Conservation (phyloP, 2,888 invertebrate species). For the Girardia tigrina region DNA sequence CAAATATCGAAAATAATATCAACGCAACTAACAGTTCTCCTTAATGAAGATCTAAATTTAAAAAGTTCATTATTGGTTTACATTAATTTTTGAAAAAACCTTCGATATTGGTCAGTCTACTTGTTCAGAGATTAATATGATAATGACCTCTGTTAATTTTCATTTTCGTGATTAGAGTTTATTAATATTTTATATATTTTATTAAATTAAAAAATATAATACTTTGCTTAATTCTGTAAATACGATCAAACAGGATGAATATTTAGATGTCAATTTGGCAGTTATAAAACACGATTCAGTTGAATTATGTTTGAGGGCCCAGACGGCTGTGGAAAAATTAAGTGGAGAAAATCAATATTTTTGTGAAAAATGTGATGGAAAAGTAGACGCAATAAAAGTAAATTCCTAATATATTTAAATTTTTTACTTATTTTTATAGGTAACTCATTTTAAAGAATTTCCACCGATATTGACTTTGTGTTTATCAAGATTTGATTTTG, state of each 20-base stretch:
- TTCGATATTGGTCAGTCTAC: too few species aligned
- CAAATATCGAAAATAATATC: too few species aligned
- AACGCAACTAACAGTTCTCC: too few species aligned
- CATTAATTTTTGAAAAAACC: too few species aligned
- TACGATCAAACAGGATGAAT: slow-evolving; percentile 48
- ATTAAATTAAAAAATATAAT: too few species aligned
- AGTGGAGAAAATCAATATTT: slow-evolving; percentile 48
- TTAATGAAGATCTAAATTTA: too few species aligned
- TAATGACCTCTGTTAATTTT: too few species aligned
- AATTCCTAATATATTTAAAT: background rate
- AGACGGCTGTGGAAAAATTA: slow-evolving; percentile 42
- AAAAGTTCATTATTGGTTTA: too few species aligned
- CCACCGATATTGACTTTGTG: slow-evolving; percentile 50
- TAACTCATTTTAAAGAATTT: slow-evolving; percentile 44
- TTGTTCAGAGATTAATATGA: too few species aligned
- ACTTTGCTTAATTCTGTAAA: too few species aligned
- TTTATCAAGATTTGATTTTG: slow-evolving; percentile 48
- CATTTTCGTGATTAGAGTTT: too few species aligned
- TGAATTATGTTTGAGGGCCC: slow-evolving; percentile 41
- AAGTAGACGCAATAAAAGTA: slow-evolving; percentile 49
- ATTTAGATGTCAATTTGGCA: slow-evolving; percentile 46
- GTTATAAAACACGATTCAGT: slow-evolving; percentile 44
- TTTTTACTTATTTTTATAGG: slow-evolving; percentile 40
- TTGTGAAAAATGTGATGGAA: slow-evolving; percentile 46
- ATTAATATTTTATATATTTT: too few species aligned